Conservation (phyloP, 1,140 invertebrate species). For the Palaemon carinicauda region DNA sequence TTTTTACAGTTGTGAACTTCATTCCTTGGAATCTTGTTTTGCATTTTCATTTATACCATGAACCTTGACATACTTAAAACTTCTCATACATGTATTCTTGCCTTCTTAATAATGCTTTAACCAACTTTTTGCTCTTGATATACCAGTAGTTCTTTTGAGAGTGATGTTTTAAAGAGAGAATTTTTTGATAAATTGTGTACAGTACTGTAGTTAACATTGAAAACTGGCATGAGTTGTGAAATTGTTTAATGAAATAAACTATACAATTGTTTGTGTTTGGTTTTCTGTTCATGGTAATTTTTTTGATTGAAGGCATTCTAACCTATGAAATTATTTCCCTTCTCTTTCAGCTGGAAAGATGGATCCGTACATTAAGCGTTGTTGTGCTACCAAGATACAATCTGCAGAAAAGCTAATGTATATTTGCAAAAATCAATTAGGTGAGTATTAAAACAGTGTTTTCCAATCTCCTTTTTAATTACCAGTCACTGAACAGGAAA, state of each 20-base stretch:
- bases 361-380: conserved; percentile 93
- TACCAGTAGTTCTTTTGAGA: no score
- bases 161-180: no score
- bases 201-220: neutral
- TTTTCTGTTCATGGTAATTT: neutral
- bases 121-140: no score
- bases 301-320: neutral
- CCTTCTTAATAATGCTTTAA: no score
- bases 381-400: conserved; percentile 87
- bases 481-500: neutral
- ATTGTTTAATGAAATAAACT: neutral
- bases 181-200: no score
- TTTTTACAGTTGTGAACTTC: no score
- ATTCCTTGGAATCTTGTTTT: no score
- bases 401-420: conserved; percentile 98
- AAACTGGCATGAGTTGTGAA: no score
- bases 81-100: no score
- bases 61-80: no score
- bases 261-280: neutral
- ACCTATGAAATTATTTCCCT: conserved; percentile 5
- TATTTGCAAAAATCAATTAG: conserved; percentile 97
- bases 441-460: conserved; percentile 66
- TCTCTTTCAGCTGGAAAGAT: conserved; percentile 80
- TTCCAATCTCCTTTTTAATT: neutral
- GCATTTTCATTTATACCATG: no score